phyloP scores from a whole-genome alignment of 92 coral and sea anemone genomes.

The Heliopora coerulea region DNA sequence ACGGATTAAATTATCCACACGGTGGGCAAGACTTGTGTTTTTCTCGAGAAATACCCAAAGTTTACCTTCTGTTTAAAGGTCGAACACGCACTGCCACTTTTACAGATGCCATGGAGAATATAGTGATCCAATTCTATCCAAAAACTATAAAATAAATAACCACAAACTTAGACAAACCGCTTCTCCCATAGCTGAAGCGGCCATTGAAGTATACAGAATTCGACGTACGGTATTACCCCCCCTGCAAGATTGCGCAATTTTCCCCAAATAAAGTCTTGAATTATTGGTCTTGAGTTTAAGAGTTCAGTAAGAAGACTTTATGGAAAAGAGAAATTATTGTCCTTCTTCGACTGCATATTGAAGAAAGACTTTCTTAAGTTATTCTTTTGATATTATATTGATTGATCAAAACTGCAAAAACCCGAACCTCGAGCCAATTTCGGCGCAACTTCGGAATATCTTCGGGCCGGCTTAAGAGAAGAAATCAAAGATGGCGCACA shows the following conservation, averaged over 20 bases:
- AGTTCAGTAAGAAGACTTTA: neutral
- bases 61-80: constrained; percentile 93
- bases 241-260: neutral
- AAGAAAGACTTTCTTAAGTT: too few relatives aligned
- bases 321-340: too few relatives aligned
- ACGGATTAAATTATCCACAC: neutral
- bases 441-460: neutral
- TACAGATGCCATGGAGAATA: constrained; percentile 84
- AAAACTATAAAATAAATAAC: neutral
- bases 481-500: constrained; percentile 43
- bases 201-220: constrained; percentile 25
- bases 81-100: constrained; percentile 98
- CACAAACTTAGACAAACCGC: neutral
- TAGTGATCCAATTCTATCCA: constrained; percentile 1
- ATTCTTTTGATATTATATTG: too few relatives aligned
- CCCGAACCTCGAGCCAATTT: too few relatives aligned
- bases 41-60: constrained; percentile 16
- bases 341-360: too few relatives aligned
- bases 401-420: too few relatives aligned
- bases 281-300: neutral
- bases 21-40: neutral
- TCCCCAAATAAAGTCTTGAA: neutral
- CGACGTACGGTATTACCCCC: neutral
- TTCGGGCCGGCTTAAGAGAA: neutral
- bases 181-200: neutral